Conservation (phyloP, 2,888 invertebrate species). For the Erannis defoliaria region DNA sequence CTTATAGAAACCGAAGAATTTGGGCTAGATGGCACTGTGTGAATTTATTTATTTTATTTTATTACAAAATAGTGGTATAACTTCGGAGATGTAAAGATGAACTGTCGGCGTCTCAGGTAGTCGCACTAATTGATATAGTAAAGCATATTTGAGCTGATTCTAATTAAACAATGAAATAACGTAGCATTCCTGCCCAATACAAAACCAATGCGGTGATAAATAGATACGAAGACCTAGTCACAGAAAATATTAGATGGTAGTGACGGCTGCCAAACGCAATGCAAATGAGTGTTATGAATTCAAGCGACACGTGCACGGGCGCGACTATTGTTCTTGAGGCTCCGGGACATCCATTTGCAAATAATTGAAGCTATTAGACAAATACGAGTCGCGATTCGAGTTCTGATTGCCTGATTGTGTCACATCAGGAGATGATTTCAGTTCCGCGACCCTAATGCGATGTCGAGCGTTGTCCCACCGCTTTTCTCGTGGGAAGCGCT, state of each 20-base stretch:
- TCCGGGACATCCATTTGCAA: conserved; percentile 64
- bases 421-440: conserved; percentile 43
- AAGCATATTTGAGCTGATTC: background rate
- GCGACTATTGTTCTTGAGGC: conserved; percentile 64
- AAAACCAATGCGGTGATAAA: background rate
- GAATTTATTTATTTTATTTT: too few relatives aligned
- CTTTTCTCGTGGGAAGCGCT: conserved; percentile 61
- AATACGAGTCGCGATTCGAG: conserved; percentile 55
- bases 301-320: conserved; percentile 58
- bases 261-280: conserved; percentile 61
- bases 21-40: too few relatives aligned
- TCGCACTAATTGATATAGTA: too few relatives aligned
- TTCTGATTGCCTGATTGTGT: conserved; percentile 49
- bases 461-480: conserved; percentile 36
- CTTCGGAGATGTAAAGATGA: too few relatives aligned
- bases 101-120: too few relatives aligned
- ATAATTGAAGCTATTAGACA: conserved; percentile 65
- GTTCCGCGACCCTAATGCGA: conserved; percentile 35
- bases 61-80: too few relatives aligned
- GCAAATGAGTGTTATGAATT: conserved; percentile 64
- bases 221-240: background rate
- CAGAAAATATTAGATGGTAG: conserved; percentile 45
- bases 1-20: too few relatives aligned
- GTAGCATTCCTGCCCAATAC: background rate
- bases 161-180: background rate